These are phyloP conservation scores for Pterois miles DNA, from an alignment of 2,797 vertebrate species.

Conservation along the genomic window DNA sequence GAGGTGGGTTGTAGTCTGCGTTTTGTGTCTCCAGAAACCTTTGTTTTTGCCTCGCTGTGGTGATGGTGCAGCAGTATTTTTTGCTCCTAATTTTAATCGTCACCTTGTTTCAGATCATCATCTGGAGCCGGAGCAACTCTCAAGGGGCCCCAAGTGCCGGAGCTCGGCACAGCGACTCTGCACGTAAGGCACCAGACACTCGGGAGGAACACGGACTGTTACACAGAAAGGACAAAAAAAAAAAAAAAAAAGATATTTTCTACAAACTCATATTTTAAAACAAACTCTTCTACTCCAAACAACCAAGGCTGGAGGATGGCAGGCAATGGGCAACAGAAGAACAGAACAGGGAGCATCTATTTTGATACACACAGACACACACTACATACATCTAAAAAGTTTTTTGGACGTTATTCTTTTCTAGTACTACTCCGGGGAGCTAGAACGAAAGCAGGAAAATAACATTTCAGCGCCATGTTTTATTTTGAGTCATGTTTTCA, in stretches of 20 bases:
- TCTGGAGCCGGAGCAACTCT: slow-evolving; percentile 45
- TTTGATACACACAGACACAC: slow-evolving; percentile 73
- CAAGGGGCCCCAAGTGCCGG: slow-evolving; percentile 35
- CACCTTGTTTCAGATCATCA: slow-evolving; percentile 48
- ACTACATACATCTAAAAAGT: slow-evolving; percentile 31
- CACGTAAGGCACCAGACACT: slow-evolving; percentile 34
- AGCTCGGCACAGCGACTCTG: slow-evolving; percentile 29
- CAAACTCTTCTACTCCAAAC: slow-evolving; percentile 64
- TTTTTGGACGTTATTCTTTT: slow-evolving; percentile 68
- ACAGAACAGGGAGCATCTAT: slow-evolving; percentile 72
- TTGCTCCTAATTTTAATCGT: slow-evolving; percentile 37
- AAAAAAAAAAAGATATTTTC: slow-evolving; percentile 61
- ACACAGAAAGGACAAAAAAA: slow-evolving; percentile 49
- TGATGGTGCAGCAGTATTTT: not conserved
- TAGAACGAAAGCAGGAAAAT: slow-evolving; percentile 69
- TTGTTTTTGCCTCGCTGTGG: not conserved
- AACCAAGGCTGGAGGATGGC: slow-evolving; percentile 61
- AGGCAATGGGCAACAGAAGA: slow-evolving; percentile 50
- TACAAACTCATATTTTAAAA: slow-evolving; percentile 69
- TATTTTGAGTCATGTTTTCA: slow-evolving; percentile 67
- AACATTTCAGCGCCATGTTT: slow-evolving; percentile 69
- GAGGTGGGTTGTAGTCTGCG: slow-evolving; percentile 62
- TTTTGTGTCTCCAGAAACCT: not conserved
- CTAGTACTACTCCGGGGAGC: slow-evolving; percentile 49
- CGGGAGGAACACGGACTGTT: slow-evolving; percentile 63